Conservation (phyloP, 2,888 invertebrate species). For the Bugula neritina region DNA sequence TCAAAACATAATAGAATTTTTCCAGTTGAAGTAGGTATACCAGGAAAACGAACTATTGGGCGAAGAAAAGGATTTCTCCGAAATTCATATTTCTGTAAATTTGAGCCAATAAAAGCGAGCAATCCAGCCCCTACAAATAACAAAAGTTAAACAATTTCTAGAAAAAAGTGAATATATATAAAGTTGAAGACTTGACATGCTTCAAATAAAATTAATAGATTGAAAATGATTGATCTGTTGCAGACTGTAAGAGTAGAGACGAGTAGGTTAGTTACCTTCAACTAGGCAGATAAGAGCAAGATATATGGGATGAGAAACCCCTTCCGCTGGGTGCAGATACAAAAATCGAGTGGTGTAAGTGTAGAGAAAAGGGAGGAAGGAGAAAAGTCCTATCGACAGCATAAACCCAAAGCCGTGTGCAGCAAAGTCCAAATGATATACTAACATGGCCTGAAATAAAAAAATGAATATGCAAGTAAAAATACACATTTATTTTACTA, state of each 20-base stretch:
- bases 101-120: conserved; percentile 56
- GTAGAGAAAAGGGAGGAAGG: conserved; percentile 67
- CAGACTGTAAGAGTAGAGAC: too few relatives aligned
- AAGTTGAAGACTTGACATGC: too few relatives aligned
- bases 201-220: too few relatives aligned
- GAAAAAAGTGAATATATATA: too few relatives aligned
- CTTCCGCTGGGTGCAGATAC: conserved; percentile 56
- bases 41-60: conserved; percentile 57
- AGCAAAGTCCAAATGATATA: neutral
- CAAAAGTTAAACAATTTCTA: neutral
- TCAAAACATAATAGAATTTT: conserved; percentile 70
- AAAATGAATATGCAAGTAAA: neutral
- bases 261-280: too few relatives aligned
- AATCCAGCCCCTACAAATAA: neutral
- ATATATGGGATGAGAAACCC: conserved; percentile 37
- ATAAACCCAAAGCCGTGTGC: conserved; percentile 71
- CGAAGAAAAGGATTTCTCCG: conserved; percentile 71
- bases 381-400: conserved; percentile 63
- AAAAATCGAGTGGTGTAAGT: conserved; percentile 67
- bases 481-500: too few relatives aligned
- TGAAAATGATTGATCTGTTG: too few relatives aligned
- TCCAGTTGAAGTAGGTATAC: conserved; percentile 55
- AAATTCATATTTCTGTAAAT: conserved; percentile 73
- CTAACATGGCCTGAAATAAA: neutral
- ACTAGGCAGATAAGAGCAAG: conserved; percentile 39